These are phyloP conservation scores for Apolygus lucorum DNA, from an alignment of 1,140 invertebrate species.

Conservation along the genomic window DNA sequence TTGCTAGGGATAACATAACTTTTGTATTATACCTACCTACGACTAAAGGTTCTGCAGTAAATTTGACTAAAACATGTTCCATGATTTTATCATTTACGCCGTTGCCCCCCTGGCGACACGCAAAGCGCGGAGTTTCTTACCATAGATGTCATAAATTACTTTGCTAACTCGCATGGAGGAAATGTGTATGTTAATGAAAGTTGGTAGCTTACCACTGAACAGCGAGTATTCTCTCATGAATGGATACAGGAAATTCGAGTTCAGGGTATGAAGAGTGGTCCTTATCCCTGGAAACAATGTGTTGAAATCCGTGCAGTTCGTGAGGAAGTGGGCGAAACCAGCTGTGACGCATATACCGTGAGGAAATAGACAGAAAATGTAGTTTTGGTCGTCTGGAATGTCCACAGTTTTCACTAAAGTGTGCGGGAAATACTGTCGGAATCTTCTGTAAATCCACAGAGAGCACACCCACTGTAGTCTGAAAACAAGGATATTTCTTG, in stretches of 20 bases:
- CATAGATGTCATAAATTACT: too few relatives aligned
- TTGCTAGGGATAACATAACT: too few relatives aligned
- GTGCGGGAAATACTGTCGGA: conserved; percentile 73
- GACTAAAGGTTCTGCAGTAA: too few relatives aligned
- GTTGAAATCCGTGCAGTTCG: conserved; percentile 59
- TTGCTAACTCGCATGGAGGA: too few relatives aligned
- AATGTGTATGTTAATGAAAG: too few relatives aligned
- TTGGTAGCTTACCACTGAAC: conserved; percentile 18
- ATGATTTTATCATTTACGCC: too few relatives aligned
- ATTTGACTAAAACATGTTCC: too few relatives aligned
- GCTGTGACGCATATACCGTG: conserved; percentile 78
- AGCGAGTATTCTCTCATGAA: conserved; percentile 22
- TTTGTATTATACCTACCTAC: too few relatives aligned
- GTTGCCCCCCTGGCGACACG: too few relatives aligned
- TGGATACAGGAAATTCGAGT: conserved; percentile 22
- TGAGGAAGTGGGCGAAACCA: conserved; percentile 63
- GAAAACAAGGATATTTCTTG: too few relatives aligned
- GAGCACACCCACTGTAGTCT: conserved; percentile 12
- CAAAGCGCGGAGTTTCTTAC: too few relatives aligned
- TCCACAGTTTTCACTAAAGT: conserved; percentile 71
- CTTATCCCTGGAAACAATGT: conserved; percentile 67
- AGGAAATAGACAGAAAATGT: conserved; percentile 77
- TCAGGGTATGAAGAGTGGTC: conserved; percentile 10
- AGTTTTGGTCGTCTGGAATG: conserved; percentile 66
- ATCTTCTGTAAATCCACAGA: conserved; percentile 54